A percentile compares a stretch with the other conserved stretches of the same genome.
These are phyloP conservation scores for Mythimna lalbum DNA, from an alignment of 2,888 invertebrate species.

Conservation along the genomic window DNA sequence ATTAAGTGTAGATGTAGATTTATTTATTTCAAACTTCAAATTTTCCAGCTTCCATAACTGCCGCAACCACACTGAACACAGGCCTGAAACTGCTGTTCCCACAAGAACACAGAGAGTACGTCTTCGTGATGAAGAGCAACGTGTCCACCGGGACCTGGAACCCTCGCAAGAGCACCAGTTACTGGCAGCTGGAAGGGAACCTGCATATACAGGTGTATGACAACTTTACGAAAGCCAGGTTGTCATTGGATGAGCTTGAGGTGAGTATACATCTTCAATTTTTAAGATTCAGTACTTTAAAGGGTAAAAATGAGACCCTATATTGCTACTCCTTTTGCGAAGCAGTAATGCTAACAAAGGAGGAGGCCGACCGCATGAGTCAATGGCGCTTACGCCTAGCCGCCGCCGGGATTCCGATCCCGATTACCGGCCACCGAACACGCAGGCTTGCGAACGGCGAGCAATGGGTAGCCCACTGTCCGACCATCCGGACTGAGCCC, in stretches of 20 bases:
- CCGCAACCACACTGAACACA: conserved; percentile 59
- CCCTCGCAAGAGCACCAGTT: conserved; percentile 73
- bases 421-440: too few species aligned
- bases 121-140: conserved; percentile 78
- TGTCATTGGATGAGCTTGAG: conserved; percentile 77
- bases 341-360: too few species aligned
- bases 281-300: too few species aligned
- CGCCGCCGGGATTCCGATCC: too few species aligned
- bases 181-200: conserved; percentile 80
- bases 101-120: conserved; percentile 74
- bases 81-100: conserved; percentile 81
- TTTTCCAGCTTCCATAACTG: conserved; percentile 68
- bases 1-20: too few species aligned
- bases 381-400: too few species aligned
- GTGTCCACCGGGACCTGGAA: conserved; percentile 78
- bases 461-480: too few species aligned
- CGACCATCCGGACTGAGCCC: too few species aligned
- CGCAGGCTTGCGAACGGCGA: too few species aligned
- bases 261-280: conserved; percentile 63
- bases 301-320: too few species aligned
- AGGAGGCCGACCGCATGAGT: too few species aligned
- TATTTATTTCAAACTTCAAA: background rate
- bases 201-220: conserved; percentile 76
- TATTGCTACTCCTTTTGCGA: too few species aligned
- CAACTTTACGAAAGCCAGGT: conserved; percentile 77